A percentile compares a stretch with the other conserved stretches of the same genome.
phyloP scores from a whole-genome alignment of 2,888 invertebrate genomes.

The Odontomyia ornata region DNA sequence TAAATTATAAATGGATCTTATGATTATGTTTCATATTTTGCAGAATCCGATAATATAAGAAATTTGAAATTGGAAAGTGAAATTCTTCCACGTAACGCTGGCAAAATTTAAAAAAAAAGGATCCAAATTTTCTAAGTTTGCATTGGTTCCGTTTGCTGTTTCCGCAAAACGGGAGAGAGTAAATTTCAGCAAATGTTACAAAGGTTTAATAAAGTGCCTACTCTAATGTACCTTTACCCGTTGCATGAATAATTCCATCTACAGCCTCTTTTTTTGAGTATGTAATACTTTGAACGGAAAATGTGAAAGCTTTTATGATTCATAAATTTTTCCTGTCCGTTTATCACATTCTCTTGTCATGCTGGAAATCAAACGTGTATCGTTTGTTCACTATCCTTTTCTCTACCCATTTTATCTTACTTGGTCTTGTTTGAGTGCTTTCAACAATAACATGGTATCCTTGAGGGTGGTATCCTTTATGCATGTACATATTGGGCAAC shows the following conservation, averaged over 20 bases:
- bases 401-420: neutral
- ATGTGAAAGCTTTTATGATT: constrained; percentile 1
- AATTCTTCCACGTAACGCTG: too few species aligned
- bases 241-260: neutral
- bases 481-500: neutral
- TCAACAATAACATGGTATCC: neutral
- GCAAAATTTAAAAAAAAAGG: too few species aligned
- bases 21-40: too few species aligned
- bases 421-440: neutral
- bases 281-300: neutral
- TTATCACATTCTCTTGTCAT: constrained; percentile 5
- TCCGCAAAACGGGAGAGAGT: too few species aligned
- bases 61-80: too few species aligned
- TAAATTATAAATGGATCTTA: too few species aligned
- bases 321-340: constrained; percentile 9
- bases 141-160: too few species aligned
- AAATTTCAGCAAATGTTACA: too few species aligned
- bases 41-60: too few species aligned
- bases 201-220: too few species aligned
- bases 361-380: neutral
- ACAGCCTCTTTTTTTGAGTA: neutral
- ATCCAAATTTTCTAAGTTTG: too few species aligned
- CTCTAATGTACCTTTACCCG: too few species aligned
- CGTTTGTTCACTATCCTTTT: neutral
- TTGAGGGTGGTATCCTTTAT: neutral